Evolutionary conservation across 2,797 vertebrate genomes (phyloP).

Genomic region (Podargus strigoides): DNA sequence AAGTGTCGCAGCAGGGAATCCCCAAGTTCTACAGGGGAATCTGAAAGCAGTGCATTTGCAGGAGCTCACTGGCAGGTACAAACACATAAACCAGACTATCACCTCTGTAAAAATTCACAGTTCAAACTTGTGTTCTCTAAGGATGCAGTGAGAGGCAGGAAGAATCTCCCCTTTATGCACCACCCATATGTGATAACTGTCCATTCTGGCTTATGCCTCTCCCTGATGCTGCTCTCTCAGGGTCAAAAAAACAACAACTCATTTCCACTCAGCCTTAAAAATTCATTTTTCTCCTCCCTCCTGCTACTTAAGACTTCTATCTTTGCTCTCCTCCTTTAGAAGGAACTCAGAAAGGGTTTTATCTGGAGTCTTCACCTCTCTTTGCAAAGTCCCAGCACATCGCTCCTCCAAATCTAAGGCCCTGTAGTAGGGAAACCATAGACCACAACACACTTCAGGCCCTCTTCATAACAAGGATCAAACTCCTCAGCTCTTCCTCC

Average conservation of each 20-base stretch:
- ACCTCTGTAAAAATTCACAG: neutral
- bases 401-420: neutral
- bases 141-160: neutral
- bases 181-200: neutral
- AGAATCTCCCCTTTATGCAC: neutral
- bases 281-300: neutral
- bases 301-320: neutral
- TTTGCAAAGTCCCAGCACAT: neutral
- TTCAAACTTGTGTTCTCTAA: neutral
- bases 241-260: neutral
- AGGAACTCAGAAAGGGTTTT: neutral
- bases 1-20: neutral
- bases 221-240: neutral
- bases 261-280: neutral
- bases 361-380: neutral
- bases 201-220: neutral
- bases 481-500: neutral
- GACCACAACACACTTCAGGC: neutral
- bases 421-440: neutral
- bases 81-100: neutral
- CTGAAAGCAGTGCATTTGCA: neutral
- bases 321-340: neutral
- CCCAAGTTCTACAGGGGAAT: neutral
- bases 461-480: neutral
- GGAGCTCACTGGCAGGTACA: neutral